A percentile compares a stretch with the other conserved stretches of the same genome.
phyloP scores from a whole-genome alignment of 1,140 invertebrate species.

The Danaus melanippus region DNA sequence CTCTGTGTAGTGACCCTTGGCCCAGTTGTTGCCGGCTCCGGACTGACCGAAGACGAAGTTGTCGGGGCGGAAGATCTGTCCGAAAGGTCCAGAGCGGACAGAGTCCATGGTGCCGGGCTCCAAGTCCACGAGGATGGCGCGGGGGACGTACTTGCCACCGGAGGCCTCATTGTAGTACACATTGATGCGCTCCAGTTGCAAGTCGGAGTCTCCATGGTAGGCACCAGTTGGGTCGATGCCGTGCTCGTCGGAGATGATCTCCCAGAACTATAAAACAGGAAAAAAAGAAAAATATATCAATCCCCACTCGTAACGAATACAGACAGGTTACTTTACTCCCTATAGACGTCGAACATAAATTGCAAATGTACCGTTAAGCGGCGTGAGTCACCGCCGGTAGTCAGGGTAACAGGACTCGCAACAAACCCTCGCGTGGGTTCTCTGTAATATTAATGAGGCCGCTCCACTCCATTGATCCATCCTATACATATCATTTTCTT shows the following conservation, averaged over 20 bases:
- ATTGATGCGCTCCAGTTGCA: conserved; percentile 90
- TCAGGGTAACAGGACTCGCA: conserved; percentile 27
- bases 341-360: conserved; percentile 4
- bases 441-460: conserved; percentile 34
- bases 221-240: conserved; percentile 88
- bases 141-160: conserved; percentile 76
- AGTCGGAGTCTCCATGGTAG: conserved; percentile 86
- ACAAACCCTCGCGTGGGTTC: conserved; percentile 24
- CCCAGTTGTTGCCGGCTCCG: conserved; percentile 79
- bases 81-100: conserved; percentile 79
- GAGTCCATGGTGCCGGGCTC: conserved; percentile 92
- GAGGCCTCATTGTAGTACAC: conserved; percentile 94
- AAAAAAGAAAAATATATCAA: conserved; percentile 3
- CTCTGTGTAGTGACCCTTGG: conserved; percentile 95
- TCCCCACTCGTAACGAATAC: too few relatives aligned
- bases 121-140: conserved; percentile 86
- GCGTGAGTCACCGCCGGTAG: conserved; percentile 30
- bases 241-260: conserved; percentile 93
- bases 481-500: too few relatives aligned
- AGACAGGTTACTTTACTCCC: too few relatives aligned
- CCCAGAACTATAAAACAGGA: conserved; percentile 86
- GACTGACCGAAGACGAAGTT: conserved; percentile 61
- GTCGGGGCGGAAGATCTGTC: conserved; percentile 87
- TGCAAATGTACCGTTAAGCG: conserved; percentile 10
- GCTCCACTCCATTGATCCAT: conserved; percentile 27